These are phyloP conservation scores for Pipistrellus kuhlii DNA, from an alignment of 2,797 vertebrate species.

Conservation along the genomic window DNA sequence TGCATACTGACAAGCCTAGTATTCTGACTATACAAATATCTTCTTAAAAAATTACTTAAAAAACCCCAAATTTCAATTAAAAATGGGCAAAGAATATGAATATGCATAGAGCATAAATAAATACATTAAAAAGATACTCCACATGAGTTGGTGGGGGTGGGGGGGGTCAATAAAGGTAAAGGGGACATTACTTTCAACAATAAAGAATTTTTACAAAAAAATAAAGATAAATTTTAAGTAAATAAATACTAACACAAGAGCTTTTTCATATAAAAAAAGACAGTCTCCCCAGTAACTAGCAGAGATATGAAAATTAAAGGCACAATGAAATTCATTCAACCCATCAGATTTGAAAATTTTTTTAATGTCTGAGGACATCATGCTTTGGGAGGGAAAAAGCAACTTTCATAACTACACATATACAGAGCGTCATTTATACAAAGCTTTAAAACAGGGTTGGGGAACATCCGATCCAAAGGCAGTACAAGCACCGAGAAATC, in stretches of 20 bases:
- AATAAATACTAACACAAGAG: no score
- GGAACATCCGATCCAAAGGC: no score
- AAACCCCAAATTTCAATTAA: not conserved
- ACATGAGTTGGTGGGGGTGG: no score
- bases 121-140: not conserved
- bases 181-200: no score
- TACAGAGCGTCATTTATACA: not conserved
- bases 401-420: constrained; percentile 10
- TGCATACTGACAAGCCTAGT: not conserved
- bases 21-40: not conserved
- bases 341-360: not conserved
- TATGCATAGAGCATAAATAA: constrained; percentile 16
- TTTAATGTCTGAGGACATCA: not conserved
- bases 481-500: no score
- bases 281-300: not conserved
- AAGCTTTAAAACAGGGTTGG: not conserved
- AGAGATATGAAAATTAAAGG: not conserved
- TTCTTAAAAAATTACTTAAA: not conserved
- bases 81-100: constrained; percentile 8
- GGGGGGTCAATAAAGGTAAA: no score
- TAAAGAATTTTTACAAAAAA: no score
- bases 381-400: not conserved
- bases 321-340: not conserved
- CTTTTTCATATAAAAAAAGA: no score
- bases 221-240: no score